phyloP scores from a whole-genome alignment of 2,113 vertebrate genomes.

The Macquaria ambigua region DNA sequence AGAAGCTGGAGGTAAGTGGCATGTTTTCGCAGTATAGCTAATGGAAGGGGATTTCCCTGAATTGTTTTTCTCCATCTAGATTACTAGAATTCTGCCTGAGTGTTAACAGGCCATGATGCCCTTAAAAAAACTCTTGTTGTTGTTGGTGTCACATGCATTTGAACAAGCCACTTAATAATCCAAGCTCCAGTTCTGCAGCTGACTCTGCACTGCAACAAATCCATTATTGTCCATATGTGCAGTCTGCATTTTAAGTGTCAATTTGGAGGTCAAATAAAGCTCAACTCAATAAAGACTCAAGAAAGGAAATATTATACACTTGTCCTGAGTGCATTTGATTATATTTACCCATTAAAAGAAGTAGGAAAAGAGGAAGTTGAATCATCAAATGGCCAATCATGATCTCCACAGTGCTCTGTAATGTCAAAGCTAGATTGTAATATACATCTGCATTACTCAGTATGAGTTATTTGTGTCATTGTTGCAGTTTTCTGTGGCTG shows the following conservation, averaged over 20 bases:
- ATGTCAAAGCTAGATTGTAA: not conserved
- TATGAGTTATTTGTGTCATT: not conserved
- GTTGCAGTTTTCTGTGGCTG: conserved; percentile 11
- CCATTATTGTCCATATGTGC: not conserved
- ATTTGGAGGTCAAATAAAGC: conserved; percentile 7
- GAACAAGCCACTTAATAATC: not conserved
- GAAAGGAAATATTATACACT: not conserved
- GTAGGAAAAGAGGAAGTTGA: not conserved
- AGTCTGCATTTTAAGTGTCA: not conserved
- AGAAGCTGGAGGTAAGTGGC: conserved; percentile 16
- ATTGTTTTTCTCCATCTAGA: not conserved
- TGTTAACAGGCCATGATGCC: not conserved
- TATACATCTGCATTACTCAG: conserved; percentile 4
- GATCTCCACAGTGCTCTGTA: not conserved
- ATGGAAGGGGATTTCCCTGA: not conserved
- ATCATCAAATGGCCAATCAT: not conserved
- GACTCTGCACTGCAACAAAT: not conserved
- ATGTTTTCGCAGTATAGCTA: not conserved
- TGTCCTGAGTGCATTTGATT: not conserved
- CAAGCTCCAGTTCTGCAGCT: not conserved
- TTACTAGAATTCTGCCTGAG: not conserved
- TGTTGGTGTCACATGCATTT: not conserved
- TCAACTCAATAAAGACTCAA: not conserved
- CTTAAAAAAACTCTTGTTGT: not conserved
- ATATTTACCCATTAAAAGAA: not conserved